These are phyloP conservation scores for Acleris emargana DNA, from an alignment of 2,888 invertebrate species.

Conservation along the genomic window DNA sequence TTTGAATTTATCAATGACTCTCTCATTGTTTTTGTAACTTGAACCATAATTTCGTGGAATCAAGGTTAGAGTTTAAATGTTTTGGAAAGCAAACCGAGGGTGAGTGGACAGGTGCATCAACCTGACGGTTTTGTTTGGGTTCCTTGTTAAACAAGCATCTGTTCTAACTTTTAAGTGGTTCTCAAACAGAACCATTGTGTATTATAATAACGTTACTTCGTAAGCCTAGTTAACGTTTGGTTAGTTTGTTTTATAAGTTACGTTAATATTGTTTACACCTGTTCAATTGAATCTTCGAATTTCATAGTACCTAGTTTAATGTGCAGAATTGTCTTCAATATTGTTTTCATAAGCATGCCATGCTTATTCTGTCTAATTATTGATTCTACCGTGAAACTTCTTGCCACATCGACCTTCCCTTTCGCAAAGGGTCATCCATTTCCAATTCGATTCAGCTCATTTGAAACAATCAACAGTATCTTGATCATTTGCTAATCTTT, in stretches of 20 bases:
- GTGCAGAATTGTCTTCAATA: no score
- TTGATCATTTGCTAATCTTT: slow-evolving; percentile 3
- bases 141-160: slow-evolving; percentile 22
- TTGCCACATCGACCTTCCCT: slow-evolving; percentile 18
- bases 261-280: background rate
- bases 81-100: background rate
- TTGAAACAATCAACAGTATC: slow-evolving; percentile 20
- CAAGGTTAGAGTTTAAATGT: background rate
- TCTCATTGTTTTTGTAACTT: background rate
- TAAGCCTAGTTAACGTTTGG: background rate
- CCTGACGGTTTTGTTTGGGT: slow-evolving; percentile 21
- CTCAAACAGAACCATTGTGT: slow-evolving; percentile 7
- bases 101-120: slow-evolving; percentile 29
- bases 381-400: slow-evolving; percentile 5
- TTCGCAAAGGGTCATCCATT: slow-evolving; percentile 5
- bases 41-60: background rate
- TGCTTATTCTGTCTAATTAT: no score
- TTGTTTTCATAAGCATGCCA: no score
- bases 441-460: slow-evolving; percentile 20
- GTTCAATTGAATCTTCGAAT: no score
- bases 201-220: background rate
- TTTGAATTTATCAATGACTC: background rate
- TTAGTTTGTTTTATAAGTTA: background rate
- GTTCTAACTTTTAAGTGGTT: slow-evolving; percentile 18
- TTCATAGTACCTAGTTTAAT: no score